Base-by-base conservation (phyloP, 2,113 vertebrate genomes). In the Fukomys damarensis region DNA sequence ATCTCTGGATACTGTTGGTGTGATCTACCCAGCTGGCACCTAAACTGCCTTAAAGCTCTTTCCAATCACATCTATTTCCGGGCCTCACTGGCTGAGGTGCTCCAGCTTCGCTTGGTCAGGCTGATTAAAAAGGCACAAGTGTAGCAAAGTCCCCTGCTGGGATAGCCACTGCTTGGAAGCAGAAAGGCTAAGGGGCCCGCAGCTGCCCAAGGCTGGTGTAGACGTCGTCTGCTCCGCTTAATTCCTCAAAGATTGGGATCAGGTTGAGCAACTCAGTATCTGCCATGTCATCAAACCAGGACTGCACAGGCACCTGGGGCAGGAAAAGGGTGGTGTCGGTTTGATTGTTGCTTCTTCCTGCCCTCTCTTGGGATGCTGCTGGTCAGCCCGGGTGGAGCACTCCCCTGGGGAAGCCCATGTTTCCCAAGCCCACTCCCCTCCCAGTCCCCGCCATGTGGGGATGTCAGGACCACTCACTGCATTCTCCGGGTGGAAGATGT, bases 401-500 rank as follows among this genome's bases (percentile, higher is more conserved):
- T 52, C 46, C 52, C 59, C 89, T 59, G 70, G 76, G 10, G 8
- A 81, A 17, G 59, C 83, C 49, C 52, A 2, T 0, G 2, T 7
- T 38, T 52, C 38, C 77, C 24, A 12, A 10, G 41, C 54, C 88
- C 41, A 19, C 26, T 3, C 19, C 63, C 41, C 35, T 28, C 65
- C 59, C 41, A 9, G 2, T 1, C 32, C 86, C 76, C 12, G 58
- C 49, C 12, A 1, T 0, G 22, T 10, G 35, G n/a, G 83, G 1
- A 0, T 10, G 3, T 74, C n/a, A 1, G 77, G 35, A 59, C 9
- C 41, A 98, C 99, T 99, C 98, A 99, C 99, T 95, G 99, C 99
- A n/a, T 99, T 99, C 95, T 99, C 98, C 0, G 99, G 99, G 97
- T 99, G 99, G 98, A 99, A 99, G 97, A 99, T 99, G 95, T 99